Evolutionary conservation across 2,888 invertebrate genomes (phyloP), one percentile per base, ranked within the genome.

Genomic region (Drosophila kambysellisi): DNA sequence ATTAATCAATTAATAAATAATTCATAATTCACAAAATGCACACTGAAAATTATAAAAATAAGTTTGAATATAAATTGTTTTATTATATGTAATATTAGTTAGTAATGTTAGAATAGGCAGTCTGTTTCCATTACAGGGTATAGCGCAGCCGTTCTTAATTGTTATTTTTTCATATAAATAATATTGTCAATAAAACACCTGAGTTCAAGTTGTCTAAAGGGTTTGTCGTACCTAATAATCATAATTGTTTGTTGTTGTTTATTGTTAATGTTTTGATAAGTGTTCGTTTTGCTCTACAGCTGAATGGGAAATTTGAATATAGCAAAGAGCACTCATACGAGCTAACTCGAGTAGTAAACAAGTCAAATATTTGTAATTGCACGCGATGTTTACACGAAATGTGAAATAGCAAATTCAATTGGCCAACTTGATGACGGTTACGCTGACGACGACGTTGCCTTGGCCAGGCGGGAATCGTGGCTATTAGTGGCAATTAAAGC

Each of bases 371-470:
- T 74, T 60, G 80, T 85, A 81, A 89, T 85, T 89, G 90, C 86
- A 86, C 86, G 86, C 86, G 86, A 86, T 89, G 88, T 76, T 85
- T 89, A 80, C 90, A 88, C 88, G 83, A 76, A 81, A 80, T 60
- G 69, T 61, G 69, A 39, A 57, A 66, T 59, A 78, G 59, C 41
- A 62, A 73, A 68, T 78, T 78, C 74, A 79, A 76, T 80, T 76
- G 68, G 63, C 56, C 57, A 66, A 68, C 50, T 63, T 61, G 58
- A 17, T 57, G 52, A 53, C 50, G 57, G 39, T 35, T 50, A 70
- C 52, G 37, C 43, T 50, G 57, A 33, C 54, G 52, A 50, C 56
- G 50, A 48, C 30, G 53, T 7, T 33, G 53, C 11, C 29, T 30
- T 46, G 37, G 17, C 46, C 46, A 46, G 8, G 25, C 20, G 3